Evolutionary conservation across 2,888 invertebrate species (phyloP).

Genomic region (Philaethria dido): DNA sequence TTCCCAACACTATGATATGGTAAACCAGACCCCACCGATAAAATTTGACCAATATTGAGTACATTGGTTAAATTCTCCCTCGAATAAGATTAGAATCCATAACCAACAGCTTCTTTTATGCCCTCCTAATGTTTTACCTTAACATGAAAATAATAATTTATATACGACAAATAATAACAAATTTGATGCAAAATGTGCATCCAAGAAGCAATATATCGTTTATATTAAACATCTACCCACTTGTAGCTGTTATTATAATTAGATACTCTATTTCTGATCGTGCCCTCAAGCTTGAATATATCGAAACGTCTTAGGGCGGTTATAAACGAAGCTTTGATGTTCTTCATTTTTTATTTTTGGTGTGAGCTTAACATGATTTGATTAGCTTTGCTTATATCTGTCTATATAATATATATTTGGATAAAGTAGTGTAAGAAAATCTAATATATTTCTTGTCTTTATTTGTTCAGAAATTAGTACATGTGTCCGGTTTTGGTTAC

Average conservation of each 20-base stretch:
- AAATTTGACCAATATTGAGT: too few relatives aligned
- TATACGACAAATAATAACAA: neutral
- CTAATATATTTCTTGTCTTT: too few relatives aligned
- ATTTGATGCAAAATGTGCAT: conserved; percentile 14
- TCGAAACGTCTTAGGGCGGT: conserved; percentile 40
- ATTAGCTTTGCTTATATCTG: neutral
- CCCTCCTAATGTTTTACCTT: too few relatives aligned
- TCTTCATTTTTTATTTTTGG: neutral
- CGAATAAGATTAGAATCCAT: neutral
- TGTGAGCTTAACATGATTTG: neutral
- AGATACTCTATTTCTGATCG: conserved; percentile 50
- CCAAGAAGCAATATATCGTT: conserved; percentile 36
- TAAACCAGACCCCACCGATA: too few relatives aligned
- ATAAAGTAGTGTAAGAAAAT: too few relatives aligned
- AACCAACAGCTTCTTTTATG: too few relatives aligned
- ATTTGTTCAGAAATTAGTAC: too few relatives aligned
- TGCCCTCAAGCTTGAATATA: conserved; percentile 44
- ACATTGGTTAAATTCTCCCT: too few relatives aligned
- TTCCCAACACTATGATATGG: too few relatives aligned
- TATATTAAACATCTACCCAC: conserved; percentile 48
- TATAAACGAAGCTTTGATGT: conserved; percentile 27
- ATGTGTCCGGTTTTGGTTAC: too few relatives aligned
- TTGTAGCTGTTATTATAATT: conserved; percentile 47
- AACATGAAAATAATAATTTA: neutral
- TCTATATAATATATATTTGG: too few relatives aligned